phyloP scores from a whole-genome alignment of 2,797 vertebrate genomes.

The Karalla daura region DNA sequence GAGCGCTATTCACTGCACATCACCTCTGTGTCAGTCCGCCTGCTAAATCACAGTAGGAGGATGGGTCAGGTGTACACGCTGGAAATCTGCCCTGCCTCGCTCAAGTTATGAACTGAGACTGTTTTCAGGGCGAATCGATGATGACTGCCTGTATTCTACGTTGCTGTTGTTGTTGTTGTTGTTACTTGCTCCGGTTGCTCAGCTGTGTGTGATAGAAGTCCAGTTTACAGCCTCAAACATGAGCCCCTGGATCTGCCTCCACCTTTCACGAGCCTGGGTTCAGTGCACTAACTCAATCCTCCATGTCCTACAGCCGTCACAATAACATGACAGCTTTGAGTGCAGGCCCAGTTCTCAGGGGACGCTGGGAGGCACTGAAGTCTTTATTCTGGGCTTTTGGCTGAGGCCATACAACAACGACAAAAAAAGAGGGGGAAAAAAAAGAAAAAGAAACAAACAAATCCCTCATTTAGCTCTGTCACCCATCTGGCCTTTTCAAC shows the following conservation, averaged over 20 bases:
- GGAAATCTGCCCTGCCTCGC: no score
- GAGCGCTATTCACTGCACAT: no score
- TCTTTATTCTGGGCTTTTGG: conserved; percentile 10
- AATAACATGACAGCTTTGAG: conserved; percentile 24
- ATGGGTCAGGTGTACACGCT: no score
- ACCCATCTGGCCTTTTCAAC: background rate
- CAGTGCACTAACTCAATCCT: conserved; percentile 2
- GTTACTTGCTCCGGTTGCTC: background rate
- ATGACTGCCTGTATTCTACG: no score
- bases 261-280: background rate
- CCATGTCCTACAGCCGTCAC: background rate
- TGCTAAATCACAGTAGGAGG: no score
- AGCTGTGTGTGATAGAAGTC: no score
- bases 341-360: conserved; percentile 16
- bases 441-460: conserved; percentile 1
- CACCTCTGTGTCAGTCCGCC: no score
- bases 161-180: background rate
- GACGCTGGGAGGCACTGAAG: background rate
- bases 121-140: no score
- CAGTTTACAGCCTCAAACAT: background rate
- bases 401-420: background rate
- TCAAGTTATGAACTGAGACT: no score
- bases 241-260: background rate
- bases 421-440: no score
- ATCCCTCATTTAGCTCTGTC: conserved; percentile 1